Percentiles rank a stretch among this genome's conserved stretches.
phyloP scores from a whole-genome alignment of 2,113 vertebrate species.

The Myodes glareolus region DNA sequence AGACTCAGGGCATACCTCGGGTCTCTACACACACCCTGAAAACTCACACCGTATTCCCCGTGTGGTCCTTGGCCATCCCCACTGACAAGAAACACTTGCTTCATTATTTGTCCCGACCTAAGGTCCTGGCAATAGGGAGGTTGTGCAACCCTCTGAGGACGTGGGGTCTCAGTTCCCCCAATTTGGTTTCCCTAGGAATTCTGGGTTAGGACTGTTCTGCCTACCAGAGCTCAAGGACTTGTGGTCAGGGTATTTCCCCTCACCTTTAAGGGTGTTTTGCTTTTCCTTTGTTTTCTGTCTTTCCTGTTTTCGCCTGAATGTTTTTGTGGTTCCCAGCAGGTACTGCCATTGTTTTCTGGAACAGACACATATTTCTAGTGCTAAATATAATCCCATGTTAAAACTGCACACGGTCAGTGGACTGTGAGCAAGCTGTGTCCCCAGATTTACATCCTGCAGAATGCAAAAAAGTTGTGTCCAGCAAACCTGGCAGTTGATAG shows the following conservation, averaged over 20 bases:
- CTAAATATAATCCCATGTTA: background rate
- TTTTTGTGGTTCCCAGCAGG: background rate
- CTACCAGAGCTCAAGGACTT: background rate
- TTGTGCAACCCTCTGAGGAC: background rate
- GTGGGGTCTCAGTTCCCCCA: background rate
- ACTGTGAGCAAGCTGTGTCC: background rate
- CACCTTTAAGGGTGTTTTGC: background rate
- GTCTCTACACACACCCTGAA: background rate
- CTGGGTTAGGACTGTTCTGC: background rate
- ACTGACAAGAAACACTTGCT: background rate
- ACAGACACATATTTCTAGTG: background rate
- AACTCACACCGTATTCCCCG: background rate
- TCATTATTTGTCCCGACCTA: background rate
- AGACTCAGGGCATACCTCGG: background rate
- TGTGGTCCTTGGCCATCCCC: background rate
- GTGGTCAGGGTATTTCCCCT: background rate
- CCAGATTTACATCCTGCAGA: background rate
- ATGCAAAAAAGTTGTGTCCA: background rate
- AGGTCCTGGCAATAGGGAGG: background rate
- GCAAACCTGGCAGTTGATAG: background rate
- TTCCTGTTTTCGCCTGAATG: background rate
- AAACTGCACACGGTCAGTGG: background rate
- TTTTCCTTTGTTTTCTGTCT: background rate
- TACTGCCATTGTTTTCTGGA: constrained; percentile 26
- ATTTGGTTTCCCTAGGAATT: background rate